Evolutionary conservation across 2,113 vertebrate species (phyloP).

Genomic region (Nansenia antarctica): DNA sequence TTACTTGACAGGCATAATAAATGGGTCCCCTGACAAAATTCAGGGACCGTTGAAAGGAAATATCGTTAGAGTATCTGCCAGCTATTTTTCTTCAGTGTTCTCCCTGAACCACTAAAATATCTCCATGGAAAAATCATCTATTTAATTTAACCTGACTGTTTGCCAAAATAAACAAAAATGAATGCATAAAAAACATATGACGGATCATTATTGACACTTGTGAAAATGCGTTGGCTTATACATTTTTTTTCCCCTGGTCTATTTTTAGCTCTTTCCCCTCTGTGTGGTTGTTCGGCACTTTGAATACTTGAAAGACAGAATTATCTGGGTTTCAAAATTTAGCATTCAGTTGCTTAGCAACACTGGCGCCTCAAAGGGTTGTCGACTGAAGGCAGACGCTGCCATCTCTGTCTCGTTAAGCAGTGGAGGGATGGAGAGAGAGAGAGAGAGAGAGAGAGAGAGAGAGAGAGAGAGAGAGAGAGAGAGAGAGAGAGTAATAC

Average conservation of each 20-base stretch:
- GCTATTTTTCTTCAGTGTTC: constrained; percentile 47
- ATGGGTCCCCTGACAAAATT: constrained; percentile 27
- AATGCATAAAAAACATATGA: constrained; percentile 36
- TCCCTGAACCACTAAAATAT: constrained; percentile 39
- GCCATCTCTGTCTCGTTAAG: constrained; percentile 70
- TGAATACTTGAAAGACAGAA: constrained; percentile 66
- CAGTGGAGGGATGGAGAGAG: constrained; percentile 46
- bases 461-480: not conserved
- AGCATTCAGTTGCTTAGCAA: constrained; percentile 81
- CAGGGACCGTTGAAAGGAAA: constrained; percentile 15
- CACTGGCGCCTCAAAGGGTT: constrained; percentile 58
- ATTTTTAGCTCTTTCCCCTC: constrained; percentile 63
- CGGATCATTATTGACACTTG: constrained; percentile 61
- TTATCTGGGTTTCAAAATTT: constrained; percentile 74
- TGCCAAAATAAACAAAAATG: constrained; percentile 63
- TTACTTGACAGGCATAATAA: constrained; percentile 17
- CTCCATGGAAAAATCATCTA: constrained; percentile 61
- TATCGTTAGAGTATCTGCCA: constrained; percentile 36
- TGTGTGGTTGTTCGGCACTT: constrained; percentile 48
- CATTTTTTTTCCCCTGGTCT: constrained; percentile 28
- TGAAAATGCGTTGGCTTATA: constrained; percentile 52
- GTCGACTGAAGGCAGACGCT: constrained; percentile 60
- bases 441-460: constrained; percentile 25
- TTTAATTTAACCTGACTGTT: constrained; percentile 36
- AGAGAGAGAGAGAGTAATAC: constrained; percentile 42